Percentiles rank a stretch among this genome's conserved stretches.
These are phyloP conservation scores for Amphibalanus amphitrite DNA, from an alignment of 1,140 invertebrate species.

Conservation along the genomic window DNA sequence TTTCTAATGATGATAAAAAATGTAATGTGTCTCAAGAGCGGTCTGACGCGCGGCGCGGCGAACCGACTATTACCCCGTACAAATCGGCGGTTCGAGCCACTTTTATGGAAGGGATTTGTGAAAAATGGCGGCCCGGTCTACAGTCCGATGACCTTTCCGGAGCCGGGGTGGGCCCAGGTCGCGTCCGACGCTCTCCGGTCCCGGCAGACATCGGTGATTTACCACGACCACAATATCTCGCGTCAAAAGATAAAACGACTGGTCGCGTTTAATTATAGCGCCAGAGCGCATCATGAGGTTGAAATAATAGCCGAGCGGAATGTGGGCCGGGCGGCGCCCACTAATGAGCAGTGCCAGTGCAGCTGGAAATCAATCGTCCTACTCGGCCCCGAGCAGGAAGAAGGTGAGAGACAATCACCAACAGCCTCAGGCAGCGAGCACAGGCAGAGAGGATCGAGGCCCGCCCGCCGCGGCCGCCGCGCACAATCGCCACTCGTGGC, in stretches of 20 bases:
- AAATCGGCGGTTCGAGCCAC: neutral
- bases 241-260: neutral
- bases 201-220: neutral
- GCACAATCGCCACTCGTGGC: no score
- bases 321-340: neutral
- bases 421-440: no score
- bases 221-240: neutral
- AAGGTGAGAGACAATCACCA: no score
- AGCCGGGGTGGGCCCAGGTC: neutral
- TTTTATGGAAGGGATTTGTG: neutral
- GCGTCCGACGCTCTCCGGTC: neutral
- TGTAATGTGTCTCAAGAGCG: neutral
- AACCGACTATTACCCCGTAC: neutral
- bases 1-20: conserved; percentile 1
- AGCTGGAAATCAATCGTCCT: neutral
- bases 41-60: no score
- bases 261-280: neutral
- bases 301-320: neutral
- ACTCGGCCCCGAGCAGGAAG: no score
- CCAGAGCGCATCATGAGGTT: neutral
- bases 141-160: neutral
- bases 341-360: neutral
- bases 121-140: neutral
- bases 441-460: no score
- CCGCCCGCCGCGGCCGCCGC: no score